Evolutionary conservation across 2,888 invertebrate species (phyloP), one percentile per base, ranked within the genome.

Genomic region (Dinocampus coccinellae): DNA sequence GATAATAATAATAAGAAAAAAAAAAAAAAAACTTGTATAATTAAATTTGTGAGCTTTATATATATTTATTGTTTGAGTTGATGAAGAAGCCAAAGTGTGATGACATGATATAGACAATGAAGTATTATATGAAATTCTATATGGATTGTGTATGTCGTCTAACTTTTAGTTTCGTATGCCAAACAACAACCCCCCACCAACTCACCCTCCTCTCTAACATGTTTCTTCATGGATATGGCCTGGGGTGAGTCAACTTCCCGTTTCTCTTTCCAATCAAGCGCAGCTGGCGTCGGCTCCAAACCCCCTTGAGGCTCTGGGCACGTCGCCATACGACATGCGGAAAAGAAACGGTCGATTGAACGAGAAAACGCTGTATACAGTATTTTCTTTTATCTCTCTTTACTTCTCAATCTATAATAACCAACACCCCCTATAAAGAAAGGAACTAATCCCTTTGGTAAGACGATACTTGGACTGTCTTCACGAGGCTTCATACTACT

Each of bases 361-460:
- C 57, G 63, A 24, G 24, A 55, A 29, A 62, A 53, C 7, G 29
- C 22, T 34, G 66, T 66, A 10, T 57, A 34, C 36, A 11, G 36
- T 66, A 13, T 34, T 57, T 55, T 36, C 57, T 22, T 52, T 10
- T n/a, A n/a, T 22, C 22, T 61, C n/a, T 22, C 36, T 22, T 58
- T 34, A 47, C 62, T 42, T 36, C 20, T 26, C 64, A 62, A 26
- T 20, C 26, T 62, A 55, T 33, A 55, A 57, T 57, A 57, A 70
- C 64, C 24, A 64, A 70, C 64, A 70, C 64, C 42, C 62, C 42
- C 42, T 22, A 29, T 3, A 47, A n/a, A 57, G 69, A 72, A 68
- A 68, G 68, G 58, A 73, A 77, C 72, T 73, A 73, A 77, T 76
- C 73, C 73, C 66, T 73, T 70, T 68, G 52, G 76, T 75, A 77